These are phyloP conservation scores for Cabera pusaria DNA, from an alignment of 2,888 invertebrate genomes.

Conservation along the genomic window DNA sequence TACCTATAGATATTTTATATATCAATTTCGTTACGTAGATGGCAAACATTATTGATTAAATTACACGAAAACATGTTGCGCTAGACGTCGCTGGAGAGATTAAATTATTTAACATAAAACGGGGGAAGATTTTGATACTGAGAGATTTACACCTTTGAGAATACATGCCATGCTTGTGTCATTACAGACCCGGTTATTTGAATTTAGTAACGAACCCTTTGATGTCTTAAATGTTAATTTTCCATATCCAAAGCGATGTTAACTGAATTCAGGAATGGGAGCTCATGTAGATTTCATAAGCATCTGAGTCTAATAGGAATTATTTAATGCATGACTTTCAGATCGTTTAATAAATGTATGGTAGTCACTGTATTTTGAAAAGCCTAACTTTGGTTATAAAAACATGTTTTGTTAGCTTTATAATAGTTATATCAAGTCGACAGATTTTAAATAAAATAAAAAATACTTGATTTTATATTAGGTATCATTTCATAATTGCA, in stretches of 20 bases:
- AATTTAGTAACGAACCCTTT: constrained; percentile 47
- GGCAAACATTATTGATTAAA: constrained; percentile 66
- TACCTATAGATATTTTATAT: too few relatives aligned
- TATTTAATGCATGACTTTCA: too few relatives aligned
- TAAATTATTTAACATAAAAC: constrained; percentile 71
- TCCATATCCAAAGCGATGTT: constrained; percentile 22
- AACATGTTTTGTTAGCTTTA: too few relatives aligned
- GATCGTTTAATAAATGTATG: too few relatives aligned
- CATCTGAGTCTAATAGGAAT: background rate
- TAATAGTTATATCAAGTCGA: too few relatives aligned
- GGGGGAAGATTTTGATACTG: constrained; percentile 56
- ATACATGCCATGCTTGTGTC: constrained; percentile 46
- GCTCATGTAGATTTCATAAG: constrained; percentile 15
- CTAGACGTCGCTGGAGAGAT: constrained; percentile 54
- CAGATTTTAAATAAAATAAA: too few relatives aligned
- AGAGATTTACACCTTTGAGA: constrained; percentile 56
- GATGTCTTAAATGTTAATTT: constrained; percentile 37
- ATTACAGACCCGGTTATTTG: constrained; percentile 48
- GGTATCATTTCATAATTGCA: too few relatives aligned
- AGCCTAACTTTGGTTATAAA: too few relatives aligned
- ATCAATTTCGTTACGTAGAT: constrained; percentile 49
- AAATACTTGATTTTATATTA: too few relatives aligned
- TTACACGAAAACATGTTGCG: constrained; percentile 61
- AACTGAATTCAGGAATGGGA: constrained; percentile 37
- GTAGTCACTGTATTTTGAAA: too few relatives aligned